Evolutionary conservation across 2,888 invertebrate genomes (phyloP).

Genomic region (Drosophila meridionalis): DNA sequence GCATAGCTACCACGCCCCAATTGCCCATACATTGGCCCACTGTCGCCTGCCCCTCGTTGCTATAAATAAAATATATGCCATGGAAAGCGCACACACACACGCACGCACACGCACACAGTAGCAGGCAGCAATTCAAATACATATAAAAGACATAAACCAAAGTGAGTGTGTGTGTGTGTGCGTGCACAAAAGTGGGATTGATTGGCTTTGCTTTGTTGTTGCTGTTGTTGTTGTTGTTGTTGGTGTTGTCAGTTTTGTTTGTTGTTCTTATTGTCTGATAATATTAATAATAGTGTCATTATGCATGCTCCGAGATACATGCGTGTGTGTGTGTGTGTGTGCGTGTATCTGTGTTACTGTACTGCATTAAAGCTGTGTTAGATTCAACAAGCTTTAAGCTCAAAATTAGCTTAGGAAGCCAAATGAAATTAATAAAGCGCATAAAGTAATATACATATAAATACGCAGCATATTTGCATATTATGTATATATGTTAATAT

Average conservation of each 20-base stretch:
- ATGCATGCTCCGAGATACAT: slow-evolving; percentile 24
- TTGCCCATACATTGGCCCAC: slow-evolving; percentile 13
- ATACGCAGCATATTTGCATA: too few species aligned
- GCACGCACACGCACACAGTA: background rate
- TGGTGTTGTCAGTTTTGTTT: background rate
- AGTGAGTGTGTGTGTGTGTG: background rate
- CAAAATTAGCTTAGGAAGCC: background rate
- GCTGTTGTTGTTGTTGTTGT: background rate
- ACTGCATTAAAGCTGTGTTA: background rate
- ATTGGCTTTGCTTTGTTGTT: slow-evolving; percentile 50
- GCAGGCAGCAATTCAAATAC: slow-evolving; percentile 6
- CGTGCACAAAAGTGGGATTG: slow-evolving; percentile 63
- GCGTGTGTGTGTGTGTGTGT: background rate
- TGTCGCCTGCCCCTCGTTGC: slow-evolving; percentile 62
- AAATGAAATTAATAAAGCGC: background rate
- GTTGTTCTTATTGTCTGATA: slow-evolving; percentile 57
- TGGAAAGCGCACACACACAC: slow-evolving; percentile 8
- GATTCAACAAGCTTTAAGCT: slow-evolving; percentile 9
- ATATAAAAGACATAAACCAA: background rate
- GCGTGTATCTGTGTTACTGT: background rate
- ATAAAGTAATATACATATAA: too few species aligned
- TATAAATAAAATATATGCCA: slow-evolving; percentile 71
- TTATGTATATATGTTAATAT: too few species aligned
- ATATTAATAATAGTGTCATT: slow-evolving; percentile 53
- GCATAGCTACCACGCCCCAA: slow-evolving; percentile 19